Evolutionary conservation across 2,113 vertebrate genomes (phyloP).

Genomic region (Kobus ellipsiprymnus): DNA sequence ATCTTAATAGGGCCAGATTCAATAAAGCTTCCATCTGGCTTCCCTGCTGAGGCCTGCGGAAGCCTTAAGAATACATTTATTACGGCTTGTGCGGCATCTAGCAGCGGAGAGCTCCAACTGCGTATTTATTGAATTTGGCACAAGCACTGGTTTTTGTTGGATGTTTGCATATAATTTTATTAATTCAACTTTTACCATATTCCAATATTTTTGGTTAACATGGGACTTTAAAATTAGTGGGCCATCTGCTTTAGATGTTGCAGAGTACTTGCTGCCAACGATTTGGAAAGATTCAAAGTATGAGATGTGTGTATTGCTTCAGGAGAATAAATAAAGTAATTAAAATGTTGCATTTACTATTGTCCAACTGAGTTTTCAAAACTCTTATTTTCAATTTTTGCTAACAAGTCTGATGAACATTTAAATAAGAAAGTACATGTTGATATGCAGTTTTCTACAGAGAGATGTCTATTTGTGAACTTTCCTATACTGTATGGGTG

Average conservation of each 20-base stretch:
- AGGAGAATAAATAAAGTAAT: conserved; percentile 47
- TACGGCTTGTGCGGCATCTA: not conserved
- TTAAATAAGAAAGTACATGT: not conserved
- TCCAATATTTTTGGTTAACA: conserved; percentile 71
- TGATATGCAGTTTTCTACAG: not conserved
- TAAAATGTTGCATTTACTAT: not conserved
- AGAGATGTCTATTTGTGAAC: not conserved
- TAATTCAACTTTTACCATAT: conserved; percentile 70
- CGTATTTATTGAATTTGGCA: conserved; percentile 65
- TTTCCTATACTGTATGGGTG: no score
- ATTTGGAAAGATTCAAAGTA: conserved; percentile 28
- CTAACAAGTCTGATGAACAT: not conserved
- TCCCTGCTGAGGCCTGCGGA: conserved; percentile 26
- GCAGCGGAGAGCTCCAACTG: conserved; percentile 15
- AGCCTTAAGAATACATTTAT: conserved; percentile 44
- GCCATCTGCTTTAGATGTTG: conserved; percentile 64
- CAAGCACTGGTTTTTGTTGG: conserved; percentile 44
- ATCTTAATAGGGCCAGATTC: conserved; percentile 35
- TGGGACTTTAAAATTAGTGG: conserved; percentile 59
- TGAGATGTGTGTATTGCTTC: not conserved
- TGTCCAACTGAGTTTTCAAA: conserved; percentile 38
- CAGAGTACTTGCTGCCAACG: conserved; percentile 43
- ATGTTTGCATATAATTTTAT: conserved; percentile 73
- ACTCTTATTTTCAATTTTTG: not conserved
- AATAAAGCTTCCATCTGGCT: conserved; percentile 54